Conservation (phyloP, 2,888 invertebrate genomes). For the Caenorhabditis becei region DNA sequence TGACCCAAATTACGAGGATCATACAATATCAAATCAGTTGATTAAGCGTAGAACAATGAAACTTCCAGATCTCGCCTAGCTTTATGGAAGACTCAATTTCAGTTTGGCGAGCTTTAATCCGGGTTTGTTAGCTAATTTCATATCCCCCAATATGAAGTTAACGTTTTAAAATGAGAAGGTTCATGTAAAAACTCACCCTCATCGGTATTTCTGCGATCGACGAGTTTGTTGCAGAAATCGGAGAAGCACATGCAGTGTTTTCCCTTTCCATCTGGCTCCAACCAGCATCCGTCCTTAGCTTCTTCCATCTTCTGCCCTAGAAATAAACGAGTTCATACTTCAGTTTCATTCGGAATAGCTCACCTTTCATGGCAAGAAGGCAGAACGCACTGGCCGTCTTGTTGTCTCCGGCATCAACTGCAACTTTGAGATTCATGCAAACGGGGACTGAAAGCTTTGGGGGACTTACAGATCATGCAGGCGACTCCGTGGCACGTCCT, state of each 20-base stretch:
- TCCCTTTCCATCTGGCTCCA: constrained; percentile 76
- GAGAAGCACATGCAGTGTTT: constrained; percentile 77
- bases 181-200: constrained; percentile 36
- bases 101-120: too few species aligned
- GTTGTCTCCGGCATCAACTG: constrained; percentile 76
- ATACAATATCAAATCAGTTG: too few species aligned
- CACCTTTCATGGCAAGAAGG: constrained; percentile 69
- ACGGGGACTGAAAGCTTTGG: neutral
- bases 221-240: constrained; percentile 77
- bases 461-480: constrained; percentile 74
- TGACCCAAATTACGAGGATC: too few species aligned
- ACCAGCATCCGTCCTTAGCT: constrained; percentile 75
- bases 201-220: constrained; percentile 65
- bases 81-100: too few species aligned
- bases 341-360: neutral
- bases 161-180: too few species aligned
- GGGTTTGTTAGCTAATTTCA: too few species aligned
- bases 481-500: constrained; percentile 75
- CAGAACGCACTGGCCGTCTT: constrained; percentile 75
- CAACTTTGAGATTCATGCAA: constrained; percentile 36
- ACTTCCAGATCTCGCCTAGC: too few species aligned
- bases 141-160: too few species aligned
- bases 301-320: constrained; percentile 62
- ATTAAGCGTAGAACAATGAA: too few species aligned
- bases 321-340: neutral